Percentiles rank a stretch among this genome's conserved stretches.
phyloP scores from a whole-genome alignment of 2,888 invertebrate genomes.

The Drosophila imparisetae region DNA sequence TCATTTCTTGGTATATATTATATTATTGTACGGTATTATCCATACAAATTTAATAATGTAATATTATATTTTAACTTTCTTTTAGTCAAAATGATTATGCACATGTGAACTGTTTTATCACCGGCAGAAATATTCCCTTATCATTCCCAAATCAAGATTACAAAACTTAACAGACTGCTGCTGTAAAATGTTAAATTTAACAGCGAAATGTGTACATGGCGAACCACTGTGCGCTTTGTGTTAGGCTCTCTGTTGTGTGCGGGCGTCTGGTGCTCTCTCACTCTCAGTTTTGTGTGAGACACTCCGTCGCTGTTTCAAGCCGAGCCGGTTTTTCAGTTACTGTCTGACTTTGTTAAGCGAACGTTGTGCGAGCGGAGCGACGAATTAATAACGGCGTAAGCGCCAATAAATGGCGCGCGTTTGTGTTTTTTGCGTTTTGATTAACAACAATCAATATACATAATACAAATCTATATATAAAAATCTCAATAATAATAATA shows the following conservation, averaged over 20 bases:
- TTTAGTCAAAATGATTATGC: not conserved
- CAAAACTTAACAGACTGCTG: not conserved
- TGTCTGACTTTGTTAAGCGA: constrained; percentile 59
- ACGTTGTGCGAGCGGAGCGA: constrained; percentile 58
- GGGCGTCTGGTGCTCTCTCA: constrained; percentile 38
- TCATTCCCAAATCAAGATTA: not conserved
- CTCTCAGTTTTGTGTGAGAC: constrained; percentile 37
- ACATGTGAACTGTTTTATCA: not conserved
- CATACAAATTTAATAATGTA: not conserved
- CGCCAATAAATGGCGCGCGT: constrained; percentile 68
- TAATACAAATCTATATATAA: constrained; percentile 16
- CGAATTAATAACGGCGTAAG: constrained; percentile 41
- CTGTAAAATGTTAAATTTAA: not conserved
- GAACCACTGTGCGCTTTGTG: constrained; percentile 37
- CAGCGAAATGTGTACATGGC: not conserved
- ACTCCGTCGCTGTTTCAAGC: constrained; percentile 57
- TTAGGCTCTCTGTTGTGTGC: constrained; percentile 42
- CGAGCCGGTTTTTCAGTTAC: constrained; percentile 63
- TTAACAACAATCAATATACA: constrained; percentile 38
- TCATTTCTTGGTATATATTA: not conserved
- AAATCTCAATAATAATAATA: constrained; percentile 29
- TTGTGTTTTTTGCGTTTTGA: constrained; percentile 60
- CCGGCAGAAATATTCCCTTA: not conserved
- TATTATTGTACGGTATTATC: not conserved
- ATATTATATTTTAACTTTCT: not conserved